phyloP scores from a whole-genome alignment of 2,113 vertebrate genomes.

The Speoplatyrhinus poulsoni region DNA sequence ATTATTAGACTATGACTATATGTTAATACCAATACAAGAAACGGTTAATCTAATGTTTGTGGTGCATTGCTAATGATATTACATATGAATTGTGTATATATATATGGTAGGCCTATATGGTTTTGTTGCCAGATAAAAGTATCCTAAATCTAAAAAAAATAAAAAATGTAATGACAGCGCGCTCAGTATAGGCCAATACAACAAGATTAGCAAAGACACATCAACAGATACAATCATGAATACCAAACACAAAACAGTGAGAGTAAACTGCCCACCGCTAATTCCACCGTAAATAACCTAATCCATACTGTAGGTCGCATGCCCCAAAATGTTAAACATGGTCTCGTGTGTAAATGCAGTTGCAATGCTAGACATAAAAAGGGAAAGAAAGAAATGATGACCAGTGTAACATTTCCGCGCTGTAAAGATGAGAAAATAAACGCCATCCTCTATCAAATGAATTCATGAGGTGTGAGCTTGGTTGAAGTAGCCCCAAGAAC shows the following conservation, averaged over 20 bases:
- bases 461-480: conserved; percentile 77
- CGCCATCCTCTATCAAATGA: conserved; percentile 76
- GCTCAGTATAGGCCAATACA: no score
- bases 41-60: background rate
- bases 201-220: background rate
- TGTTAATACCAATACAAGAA: background rate
- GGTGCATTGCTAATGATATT: background rate
- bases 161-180: no score
- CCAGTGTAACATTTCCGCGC: conserved; percentile 56
- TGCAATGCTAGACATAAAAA: conserved; percentile 25
- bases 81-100: background rate
- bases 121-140: no score
- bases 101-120: background rate
- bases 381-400: conserved; percentile 45
- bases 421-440: conserved; percentile 70
- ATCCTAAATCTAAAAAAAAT: no score
- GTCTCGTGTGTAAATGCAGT: conserved; percentile 12
- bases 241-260: background rate
- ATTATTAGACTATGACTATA: background rate
- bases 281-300: background rate
- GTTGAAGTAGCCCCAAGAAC: conserved; percentile 83
- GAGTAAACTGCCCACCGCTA: background rate
- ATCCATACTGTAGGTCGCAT: conserved; percentile 1
- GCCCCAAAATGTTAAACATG: background rate
- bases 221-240: background rate